Evolutionary conservation across 2,888 invertebrate species (phyloP), one percentile per base, ranked within the genome.

Genomic region (Tyria jacobaeae): DNA sequence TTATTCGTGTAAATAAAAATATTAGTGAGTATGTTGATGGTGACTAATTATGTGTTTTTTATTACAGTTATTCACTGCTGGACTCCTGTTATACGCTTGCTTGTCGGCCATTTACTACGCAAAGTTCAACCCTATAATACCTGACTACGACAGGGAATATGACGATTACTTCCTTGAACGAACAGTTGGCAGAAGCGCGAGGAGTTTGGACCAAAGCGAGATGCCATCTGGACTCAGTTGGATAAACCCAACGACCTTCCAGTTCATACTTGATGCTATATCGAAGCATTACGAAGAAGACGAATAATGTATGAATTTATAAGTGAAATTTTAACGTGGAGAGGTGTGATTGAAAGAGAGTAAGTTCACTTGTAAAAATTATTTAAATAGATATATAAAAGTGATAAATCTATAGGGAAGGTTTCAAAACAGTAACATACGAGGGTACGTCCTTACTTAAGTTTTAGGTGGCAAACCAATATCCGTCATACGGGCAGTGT

Each of bases 61-160:
- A 58, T 77, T 95, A 72, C 94, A 97, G 97, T 94, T 97, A 52
- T 96, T 96, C 82, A 97, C 97, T 9, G 97, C 97, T 0, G 95
- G 96, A 6, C 92, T 97, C 48, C 95, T 97, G 35, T 96, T 97
- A 75, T 97, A 97, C 92, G 97, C 97, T 61, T 97, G 97, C 59
- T 95, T 97, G 78, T 97, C 97, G 2, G 97, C 97, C 60, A 96
- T 97, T 81, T 97, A 97, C 89, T 97, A 97, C 89, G 97, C 97
- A 57, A 97, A 97, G 89, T 97, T 97, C 85, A 97, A 97, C 89
- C 97, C 97, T 53, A 95, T 97, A 65, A 94, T 96, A n/a, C 96
- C 96, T 60, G 97, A 97, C 87, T 96, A 96, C 85, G 96, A 96
- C 78, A 94, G 95, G 84, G 95, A 96, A 78, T 96, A 97, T 82